phyloP scores from a whole-genome alignment of 1,140 invertebrate species.

The Drosophila bifasciata region DNA sequence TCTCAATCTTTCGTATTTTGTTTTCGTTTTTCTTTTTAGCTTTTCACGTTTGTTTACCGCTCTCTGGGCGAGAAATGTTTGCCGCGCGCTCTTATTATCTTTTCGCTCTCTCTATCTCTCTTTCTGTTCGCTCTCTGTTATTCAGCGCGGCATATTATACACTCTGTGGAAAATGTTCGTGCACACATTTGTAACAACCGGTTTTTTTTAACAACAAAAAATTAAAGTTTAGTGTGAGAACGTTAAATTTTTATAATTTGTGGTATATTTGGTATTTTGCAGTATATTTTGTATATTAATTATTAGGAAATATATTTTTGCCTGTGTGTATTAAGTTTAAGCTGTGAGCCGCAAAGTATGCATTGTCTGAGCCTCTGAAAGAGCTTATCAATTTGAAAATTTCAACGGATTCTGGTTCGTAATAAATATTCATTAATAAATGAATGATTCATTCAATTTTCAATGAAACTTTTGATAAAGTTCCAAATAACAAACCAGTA shows the following conservation, averaged over 20 bases:
- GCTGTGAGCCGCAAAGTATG: slow-evolving; percentile 52
- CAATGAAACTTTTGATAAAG: not conserved
- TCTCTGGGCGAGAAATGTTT: slow-evolving; percentile 49
- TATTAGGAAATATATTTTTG: not conserved
- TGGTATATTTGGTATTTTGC: not conserved
- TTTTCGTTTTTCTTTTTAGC: slow-evolving; percentile 23
- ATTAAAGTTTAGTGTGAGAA: slow-evolving; percentile 25
- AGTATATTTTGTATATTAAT: slow-evolving; percentile 11
- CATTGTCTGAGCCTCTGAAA: slow-evolving; percentile 3
- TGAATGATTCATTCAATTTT: not conserved
- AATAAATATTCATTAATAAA: not conserved
- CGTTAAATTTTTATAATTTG: slow-evolving; percentile 7
- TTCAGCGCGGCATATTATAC: slow-evolving; percentile 20
- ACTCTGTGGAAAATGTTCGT: slow-evolving; percentile 41
- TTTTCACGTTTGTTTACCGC: slow-evolving; percentile 39
- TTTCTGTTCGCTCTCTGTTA: slow-evolving; percentile 33
- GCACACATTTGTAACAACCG: slow-evolving; percentile 10
- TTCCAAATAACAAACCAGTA: not conserved
- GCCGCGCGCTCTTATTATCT: slow-evolving; percentile 6
- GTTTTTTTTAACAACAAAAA: slow-evolving; percentile 12
- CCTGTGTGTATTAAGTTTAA: not conserved
- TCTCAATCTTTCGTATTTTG: slow-evolving; percentile 16
- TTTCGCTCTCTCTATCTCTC: too few relatives aligned
- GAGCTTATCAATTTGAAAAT: not conserved
- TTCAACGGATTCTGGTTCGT: not conserved